These are phyloP conservation scores for Mus minutoides DNA, from an alignment of 2,797 vertebrate species.

Conservation along the genomic window DNA sequence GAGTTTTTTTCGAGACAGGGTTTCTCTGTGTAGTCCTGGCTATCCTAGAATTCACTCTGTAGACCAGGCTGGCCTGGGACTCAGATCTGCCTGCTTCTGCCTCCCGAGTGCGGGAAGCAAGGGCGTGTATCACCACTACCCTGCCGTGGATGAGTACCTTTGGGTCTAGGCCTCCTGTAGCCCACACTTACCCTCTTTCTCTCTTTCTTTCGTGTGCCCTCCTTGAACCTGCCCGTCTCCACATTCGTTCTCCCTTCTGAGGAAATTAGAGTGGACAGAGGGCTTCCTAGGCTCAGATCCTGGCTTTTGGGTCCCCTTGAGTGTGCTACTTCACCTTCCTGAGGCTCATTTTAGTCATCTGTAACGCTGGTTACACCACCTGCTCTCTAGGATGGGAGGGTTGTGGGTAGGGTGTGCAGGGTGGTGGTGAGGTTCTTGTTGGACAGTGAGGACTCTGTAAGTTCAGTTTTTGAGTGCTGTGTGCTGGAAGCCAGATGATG, in stretches of 20 bases:
- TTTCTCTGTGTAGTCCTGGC: background rate
- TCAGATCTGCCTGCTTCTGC: background rate
- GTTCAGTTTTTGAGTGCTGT: background rate
- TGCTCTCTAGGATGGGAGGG: background rate
- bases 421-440: background rate
- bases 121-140: too few relatives aligned
- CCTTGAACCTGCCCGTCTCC: background rate
- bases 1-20: background rate
- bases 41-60: background rate
- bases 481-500: background rate
- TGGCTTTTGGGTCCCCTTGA: background rate
- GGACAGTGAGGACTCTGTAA: background rate
- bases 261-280: background rate
- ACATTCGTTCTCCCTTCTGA: background rate
- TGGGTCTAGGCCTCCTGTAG: background rate
- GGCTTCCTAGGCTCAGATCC: background rate
- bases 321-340: background rate
- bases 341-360: conserved; percentile 15
- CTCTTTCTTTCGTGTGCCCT: background rate
- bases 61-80: background rate
- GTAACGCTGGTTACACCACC: background rate
- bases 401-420: background rate
- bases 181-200: background rate
- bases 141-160: background rate
- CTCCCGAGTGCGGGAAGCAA: background rate